Evolutionary conservation across 1,140 invertebrate genomes (phyloP).

Genomic region (Pomacea maculata): DNA sequence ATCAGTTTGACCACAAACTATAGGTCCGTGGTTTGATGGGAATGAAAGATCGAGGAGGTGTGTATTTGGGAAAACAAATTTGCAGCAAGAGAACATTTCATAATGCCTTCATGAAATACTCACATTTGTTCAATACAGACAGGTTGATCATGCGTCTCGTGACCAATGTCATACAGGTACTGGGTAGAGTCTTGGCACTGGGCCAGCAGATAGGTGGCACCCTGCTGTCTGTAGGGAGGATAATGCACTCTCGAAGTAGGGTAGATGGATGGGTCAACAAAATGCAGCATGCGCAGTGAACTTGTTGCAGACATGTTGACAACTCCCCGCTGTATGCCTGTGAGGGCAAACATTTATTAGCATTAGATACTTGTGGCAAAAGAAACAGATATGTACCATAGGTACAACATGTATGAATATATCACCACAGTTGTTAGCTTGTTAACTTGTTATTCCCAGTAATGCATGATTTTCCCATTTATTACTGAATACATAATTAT

Average conservation of each 20-base stretch:
- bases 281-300: slow-evolving; percentile 42
- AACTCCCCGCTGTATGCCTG: slow-evolving; percentile 50
- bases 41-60: too few relatives aligned
- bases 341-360: slow-evolving; percentile 9
- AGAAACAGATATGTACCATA: neutral
- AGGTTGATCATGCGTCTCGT: slow-evolving; percentile 33
- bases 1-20: too few relatives aligned
- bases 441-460: neutral
- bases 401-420: neutral
- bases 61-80: too few relatives aligned
- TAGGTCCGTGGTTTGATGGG: too few relatives aligned
- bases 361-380: neutral
- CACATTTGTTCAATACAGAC: slow-evolving; percentile 33
- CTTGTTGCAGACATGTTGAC: slow-evolving; percentile 38
- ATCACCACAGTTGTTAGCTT: neutral
- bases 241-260: slow-evolving; percentile 39
- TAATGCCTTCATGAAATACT: neutral
- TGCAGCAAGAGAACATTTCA: too few relatives aligned
- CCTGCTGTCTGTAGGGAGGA: slow-evolving; percentile 45
- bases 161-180: slow-evolving; percentile 36
- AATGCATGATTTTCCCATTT: neutral
- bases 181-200: slow-evolving; percentile 44
- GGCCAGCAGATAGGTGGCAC: slow-evolving; percentile 47
- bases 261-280: slow-evolving; percentile 55
- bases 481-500: too few relatives aligned